Base-by-base conservation (phyloP, 2,888 invertebrate genomes). In the Panorpa germanica region DNA sequence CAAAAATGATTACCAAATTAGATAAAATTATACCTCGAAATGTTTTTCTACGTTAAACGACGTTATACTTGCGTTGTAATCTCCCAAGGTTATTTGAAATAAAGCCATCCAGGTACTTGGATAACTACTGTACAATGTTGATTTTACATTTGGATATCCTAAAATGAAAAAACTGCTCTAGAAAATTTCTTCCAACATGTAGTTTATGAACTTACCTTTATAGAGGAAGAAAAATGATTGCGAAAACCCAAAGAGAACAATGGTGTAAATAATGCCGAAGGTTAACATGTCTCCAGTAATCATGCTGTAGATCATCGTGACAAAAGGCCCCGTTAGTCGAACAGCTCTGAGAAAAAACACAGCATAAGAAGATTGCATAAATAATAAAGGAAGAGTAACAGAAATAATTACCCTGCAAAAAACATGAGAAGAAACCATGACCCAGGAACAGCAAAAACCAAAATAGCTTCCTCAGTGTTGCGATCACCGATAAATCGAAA, bases 291-390 rank as follows among this genome's bases (percentile, higher is more conserved):
- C 98, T 25, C 96, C 95, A 0, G 85, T 85, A 48, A 95, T 86
- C 95, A 98, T 98, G 45, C 88, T 88, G 64, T 91, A 96, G 42
- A 98, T 90, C 93, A 98, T 96, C 8, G 95, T 95, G 34, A 98
- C 95, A 55, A 96, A 98, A 0, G 96, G 95, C 24, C 98, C 98
- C 0, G 95, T 98, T 43, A 98, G 58, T 34, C 82, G 75, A 18
- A 90, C 77, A 21, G 91, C 91, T 5, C 93, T 93, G 56, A 4
- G 53, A 38, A 40, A 20, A 39, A 42, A 36, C 10, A 17, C 13
- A 9, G 11, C 10, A 24, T 17, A 12, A 8, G 10, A n/a, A 25
- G 17, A 25, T 8, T 18, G 25, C 25, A 28, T 24, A 23, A 17
- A 14, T 26, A 13, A 27, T 5, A 13, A 24, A 10, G 20, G 8